phyloP scores from a whole-genome alignment of 92 coral and sea anemone genomes.

The Zoanthus sansibaricus region DNA sequence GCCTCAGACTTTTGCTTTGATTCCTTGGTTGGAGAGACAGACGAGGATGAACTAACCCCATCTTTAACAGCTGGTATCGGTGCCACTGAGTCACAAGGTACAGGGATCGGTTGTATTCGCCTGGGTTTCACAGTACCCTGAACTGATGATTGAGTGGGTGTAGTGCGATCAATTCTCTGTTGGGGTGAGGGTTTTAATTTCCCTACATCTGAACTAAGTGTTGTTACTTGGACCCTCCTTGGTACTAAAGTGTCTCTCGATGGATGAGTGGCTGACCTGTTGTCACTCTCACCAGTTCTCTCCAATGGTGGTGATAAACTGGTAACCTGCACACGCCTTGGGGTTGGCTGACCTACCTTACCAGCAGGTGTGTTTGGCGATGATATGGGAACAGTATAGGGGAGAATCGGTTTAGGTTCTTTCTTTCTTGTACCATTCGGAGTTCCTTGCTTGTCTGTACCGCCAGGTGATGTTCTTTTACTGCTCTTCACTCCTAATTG shows the following conservation, averaged over 20 bases:
- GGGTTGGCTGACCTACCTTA: conserved; percentile 45
- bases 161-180: not conserved
- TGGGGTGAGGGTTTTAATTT: not conserved
- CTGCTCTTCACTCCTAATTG: conserved; percentile 11
- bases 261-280: conserved; percentile 15
- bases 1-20: not conserved
- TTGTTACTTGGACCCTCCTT: conserved; percentile 47
- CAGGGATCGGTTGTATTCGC: not conserved
- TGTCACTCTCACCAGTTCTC: not conserved
- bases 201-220: conserved; percentile 25
- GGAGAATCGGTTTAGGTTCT: conserved; percentile 64
- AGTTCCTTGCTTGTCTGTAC: conserved; percentile 40
- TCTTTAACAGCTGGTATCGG: not conserved
- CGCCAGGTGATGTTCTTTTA: not conserved
- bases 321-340: conserved; percentile 50
- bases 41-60: not conserved
- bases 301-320: conserved; percentile 1
- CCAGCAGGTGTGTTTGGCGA: conserved; percentile 57
- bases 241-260: conserved; percentile 3
- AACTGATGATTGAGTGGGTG: not conserved
- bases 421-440: conserved; percentile 50
- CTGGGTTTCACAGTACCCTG: not conserved
- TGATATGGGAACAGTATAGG: conserved; percentile 76
- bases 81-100: not conserved
- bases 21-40: not conserved